Conservation (phyloP, 2,888 invertebrate genomes). For the Spisula subtruncata region DNA sequence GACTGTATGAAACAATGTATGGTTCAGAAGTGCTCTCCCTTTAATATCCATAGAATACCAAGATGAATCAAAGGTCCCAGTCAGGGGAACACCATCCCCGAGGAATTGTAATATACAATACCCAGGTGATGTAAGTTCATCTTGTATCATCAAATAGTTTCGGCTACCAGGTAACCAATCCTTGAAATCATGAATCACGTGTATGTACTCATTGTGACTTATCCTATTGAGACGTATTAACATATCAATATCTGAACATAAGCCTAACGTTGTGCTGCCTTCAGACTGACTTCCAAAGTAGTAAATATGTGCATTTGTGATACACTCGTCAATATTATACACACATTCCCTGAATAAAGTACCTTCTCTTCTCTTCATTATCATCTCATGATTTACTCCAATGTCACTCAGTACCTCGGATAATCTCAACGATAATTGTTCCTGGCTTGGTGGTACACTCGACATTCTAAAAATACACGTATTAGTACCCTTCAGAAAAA, state of each 20-base stretch:
- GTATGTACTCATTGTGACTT: no score
- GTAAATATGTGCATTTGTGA: not conserved
- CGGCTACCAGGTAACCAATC: not conserved
- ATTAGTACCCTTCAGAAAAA: no score
- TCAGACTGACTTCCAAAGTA: no score
- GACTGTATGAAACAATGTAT: conserved; percentile 12
- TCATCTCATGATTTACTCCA: not conserved
- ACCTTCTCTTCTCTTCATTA: not conserved
- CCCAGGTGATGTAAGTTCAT: no score
- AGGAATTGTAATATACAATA: no score
- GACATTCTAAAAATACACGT: not conserved
- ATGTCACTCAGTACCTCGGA: not conserved
- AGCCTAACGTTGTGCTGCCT: conserved; percentile 4
- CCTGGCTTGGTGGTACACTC: no score
- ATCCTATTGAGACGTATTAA: not conserved
- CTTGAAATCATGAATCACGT: no score
- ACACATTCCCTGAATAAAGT: not conserved
- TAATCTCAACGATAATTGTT: no score
- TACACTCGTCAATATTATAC: not conserved
- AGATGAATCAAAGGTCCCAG: no score
- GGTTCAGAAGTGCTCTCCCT: no score
- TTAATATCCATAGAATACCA: no score
- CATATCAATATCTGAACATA: not conserved
- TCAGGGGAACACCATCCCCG: no score
- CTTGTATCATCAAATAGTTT: not conserved